These are phyloP conservation scores for Caenorhabditis latens DNA, from an alignment of 1,140 invertebrate genomes.

Conservation along the genomic window DNA sequence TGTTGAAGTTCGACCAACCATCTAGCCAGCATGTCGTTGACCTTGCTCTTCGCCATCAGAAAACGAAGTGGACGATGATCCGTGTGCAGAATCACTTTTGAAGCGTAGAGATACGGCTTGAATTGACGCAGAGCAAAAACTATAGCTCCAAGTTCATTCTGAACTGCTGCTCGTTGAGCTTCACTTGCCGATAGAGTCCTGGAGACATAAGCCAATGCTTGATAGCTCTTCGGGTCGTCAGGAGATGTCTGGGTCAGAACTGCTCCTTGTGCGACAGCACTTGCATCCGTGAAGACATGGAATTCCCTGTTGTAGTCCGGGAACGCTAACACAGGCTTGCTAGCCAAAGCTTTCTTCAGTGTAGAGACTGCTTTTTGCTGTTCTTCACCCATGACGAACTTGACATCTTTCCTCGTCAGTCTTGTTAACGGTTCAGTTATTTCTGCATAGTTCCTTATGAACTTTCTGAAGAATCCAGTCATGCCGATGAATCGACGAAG, in stretches of 20 bases:
- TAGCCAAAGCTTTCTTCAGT: neutral
- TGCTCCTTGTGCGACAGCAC: conserved; percentile 29
- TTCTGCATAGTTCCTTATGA: conserved; percentile 69
- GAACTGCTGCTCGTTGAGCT: too few relatives aligned
- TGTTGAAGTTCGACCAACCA: conserved; percentile 51
- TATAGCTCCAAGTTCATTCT: conserved; percentile 43
- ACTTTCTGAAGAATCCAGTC: conserved; percentile 73
- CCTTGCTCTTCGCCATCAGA: neutral
- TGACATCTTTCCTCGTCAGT: conserved; percentile 62
- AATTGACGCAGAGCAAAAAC: conserved; percentile 8
- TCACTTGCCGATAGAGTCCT: neutral
- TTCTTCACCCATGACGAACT: conserved; percentile 24
- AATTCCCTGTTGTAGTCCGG: conserved; percentile 53
- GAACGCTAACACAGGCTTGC: conserved; percentile 10
- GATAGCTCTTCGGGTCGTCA: too few relatives aligned
- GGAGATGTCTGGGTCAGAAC: conserved; percentile 22
- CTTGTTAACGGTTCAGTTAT: conserved; percentile 66
- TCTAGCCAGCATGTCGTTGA: neutral
- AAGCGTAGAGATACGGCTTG: conserved; percentile 16
- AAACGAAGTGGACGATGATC: conserved; percentile 4
- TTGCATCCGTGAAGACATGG: conserved; percentile 54
- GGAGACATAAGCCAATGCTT: too few relatives aligned
- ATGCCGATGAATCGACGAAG: conserved; percentile 75
- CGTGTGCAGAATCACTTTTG: conserved; percentile 12
- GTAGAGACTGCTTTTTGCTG: conserved; percentile 8